Percentiles rank a stretch among this genome's conserved stretches.
Evolutionary conservation across 2,113 vertebrate species (phyloP).

Genomic region (Brevimyrus niger): DNA sequence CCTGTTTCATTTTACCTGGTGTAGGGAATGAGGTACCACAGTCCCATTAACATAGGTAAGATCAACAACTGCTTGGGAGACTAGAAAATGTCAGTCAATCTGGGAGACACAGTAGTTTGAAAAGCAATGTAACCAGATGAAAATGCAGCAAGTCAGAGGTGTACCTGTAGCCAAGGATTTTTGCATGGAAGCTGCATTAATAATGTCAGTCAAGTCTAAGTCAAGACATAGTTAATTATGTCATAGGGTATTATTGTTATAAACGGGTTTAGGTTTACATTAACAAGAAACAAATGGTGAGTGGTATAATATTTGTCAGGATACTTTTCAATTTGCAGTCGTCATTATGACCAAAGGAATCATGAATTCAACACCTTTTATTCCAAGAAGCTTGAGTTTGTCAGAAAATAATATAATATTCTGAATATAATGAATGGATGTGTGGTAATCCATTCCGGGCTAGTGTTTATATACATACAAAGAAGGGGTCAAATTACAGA

Average conservation of each 20-base stretch:
- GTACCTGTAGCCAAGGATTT: not conserved
- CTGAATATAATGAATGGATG: not conserved
- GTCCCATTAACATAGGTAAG: not conserved
- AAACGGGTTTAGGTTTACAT: not conserved
- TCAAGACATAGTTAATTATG: not conserved
- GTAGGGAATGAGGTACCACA: not conserved
- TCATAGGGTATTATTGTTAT: not conserved
- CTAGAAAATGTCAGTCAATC: not conserved
- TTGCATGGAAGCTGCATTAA: not conserved
- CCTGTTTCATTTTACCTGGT: not conserved
- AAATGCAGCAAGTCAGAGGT: not conserved
- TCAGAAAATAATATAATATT: not conserved
- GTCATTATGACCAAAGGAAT: not conserved
- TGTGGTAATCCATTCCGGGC: not conserved
- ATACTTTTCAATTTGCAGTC: not conserved
- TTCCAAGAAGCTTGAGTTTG: not conserved
- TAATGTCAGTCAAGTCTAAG: not conserved
- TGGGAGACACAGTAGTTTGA: not conserved
- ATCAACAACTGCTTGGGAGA: not conserved
- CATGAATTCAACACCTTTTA: not conserved
- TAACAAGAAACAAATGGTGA: not conserved
- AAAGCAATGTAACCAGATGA: not conserved
- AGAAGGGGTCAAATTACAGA: not conserved
- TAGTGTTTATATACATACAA: not conserved
- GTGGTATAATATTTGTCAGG: not conserved